These are phyloP conservation scores for Platycheirus rosarum DNA, from an alignment of 2,888 invertebrate species.

Conservation along the genomic window DNA sequence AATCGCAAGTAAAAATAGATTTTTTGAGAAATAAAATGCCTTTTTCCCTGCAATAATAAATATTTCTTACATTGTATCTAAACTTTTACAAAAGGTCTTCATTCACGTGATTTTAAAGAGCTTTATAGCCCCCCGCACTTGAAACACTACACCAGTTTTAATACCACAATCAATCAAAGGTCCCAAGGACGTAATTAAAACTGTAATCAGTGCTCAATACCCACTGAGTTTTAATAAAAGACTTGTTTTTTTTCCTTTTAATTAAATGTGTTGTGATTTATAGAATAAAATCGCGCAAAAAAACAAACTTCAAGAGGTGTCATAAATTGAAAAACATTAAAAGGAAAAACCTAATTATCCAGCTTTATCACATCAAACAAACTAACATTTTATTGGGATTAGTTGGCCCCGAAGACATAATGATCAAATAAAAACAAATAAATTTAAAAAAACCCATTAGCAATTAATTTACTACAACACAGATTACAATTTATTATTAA, in stretches of 20 bases:
- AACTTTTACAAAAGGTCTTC: too few relatives aligned
- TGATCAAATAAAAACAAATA: neutral
- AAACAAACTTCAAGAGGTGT: slow-evolving; percentile 17
- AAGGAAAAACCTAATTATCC: slow-evolving; percentile 60
- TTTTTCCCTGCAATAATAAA: too few relatives aligned
- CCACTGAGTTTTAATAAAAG: slow-evolving; percentile 29
- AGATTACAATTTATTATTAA: slow-evolving; percentile 70
- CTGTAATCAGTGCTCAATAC: slow-evolving; percentile 7
- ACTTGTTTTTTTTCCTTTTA: too few relatives aligned
- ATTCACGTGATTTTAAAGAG: too few relatives aligned
- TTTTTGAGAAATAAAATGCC: too few relatives aligned
- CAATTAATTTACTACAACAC: slow-evolving; percentile 61
- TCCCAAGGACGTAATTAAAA: slow-evolving; percentile 22
- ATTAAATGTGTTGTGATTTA: slow-evolving; percentile 49
- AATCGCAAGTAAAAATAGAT: too few relatives aligned
- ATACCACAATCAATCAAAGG: slow-evolving; percentile 24
- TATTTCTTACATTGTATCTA: too few relatives aligned
- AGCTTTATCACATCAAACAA: slow-evolving; percentile 7
- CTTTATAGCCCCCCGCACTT: too few relatives aligned
- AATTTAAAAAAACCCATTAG: slow-evolving; percentile 50
- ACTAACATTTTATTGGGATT: slow-evolving; percentile 23
- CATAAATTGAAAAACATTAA: slow-evolving; percentile 55
- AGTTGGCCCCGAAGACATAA: neutral
- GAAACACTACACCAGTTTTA: neutral
- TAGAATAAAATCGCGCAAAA: slow-evolving; percentile 21